A percentile compares a stretch with the other conserved stretches of the same genome.
Evolutionary conservation across 2,888 invertebrate genomes (phyloP).

Genomic region (Eremobia ochroleuca): DNA sequence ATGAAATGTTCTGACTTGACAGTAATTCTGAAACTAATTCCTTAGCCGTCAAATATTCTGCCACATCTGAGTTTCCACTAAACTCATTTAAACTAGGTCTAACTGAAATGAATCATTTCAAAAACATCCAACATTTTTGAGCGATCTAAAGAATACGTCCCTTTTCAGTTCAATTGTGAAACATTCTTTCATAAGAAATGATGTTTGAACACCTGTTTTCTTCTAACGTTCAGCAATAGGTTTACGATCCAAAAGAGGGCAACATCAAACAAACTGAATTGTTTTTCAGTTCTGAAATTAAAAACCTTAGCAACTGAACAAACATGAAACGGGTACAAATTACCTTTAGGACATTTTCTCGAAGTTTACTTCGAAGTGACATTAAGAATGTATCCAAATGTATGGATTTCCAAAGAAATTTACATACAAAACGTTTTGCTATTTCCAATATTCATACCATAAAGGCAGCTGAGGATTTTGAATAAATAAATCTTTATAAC

Average conservation of each 20-base stretch:
- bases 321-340: conserved; percentile 65
- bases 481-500: background rate
- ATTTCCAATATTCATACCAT: conserved; percentile 10
- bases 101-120: conserved; percentile 16
- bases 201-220: conserved; percentile 78
- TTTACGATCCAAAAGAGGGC: conserved; percentile 72
- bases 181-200: conserved; percentile 65
- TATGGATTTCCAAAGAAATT: conserved; percentile 12
- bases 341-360: conserved; percentile 51
- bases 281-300: conserved; percentile 74
- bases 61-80: background rate
- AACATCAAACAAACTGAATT: conserved; percentile 77
- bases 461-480: background rate
- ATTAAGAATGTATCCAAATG: conserved; percentile 13
- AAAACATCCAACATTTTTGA: conserved; percentile 3
- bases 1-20: conserved; percentile 1
- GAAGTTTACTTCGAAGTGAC: conserved; percentile 14
- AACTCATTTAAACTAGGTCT: background rate
- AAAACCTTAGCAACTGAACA: conserved; percentile 74
- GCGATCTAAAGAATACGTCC: conserved; percentile 14
- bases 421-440: conserved; percentile 2
- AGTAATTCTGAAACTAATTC: conserved; percentile 1
- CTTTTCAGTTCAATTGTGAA: conserved; percentile 64
- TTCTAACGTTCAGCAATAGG: conserved; percentile 77
- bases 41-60: background rate